These are phyloP conservation scores for Hyposmocoma kahamanoa DNA, from an alignment of 1,140 invertebrate genomes.

Conservation along the genomic window DNA sequence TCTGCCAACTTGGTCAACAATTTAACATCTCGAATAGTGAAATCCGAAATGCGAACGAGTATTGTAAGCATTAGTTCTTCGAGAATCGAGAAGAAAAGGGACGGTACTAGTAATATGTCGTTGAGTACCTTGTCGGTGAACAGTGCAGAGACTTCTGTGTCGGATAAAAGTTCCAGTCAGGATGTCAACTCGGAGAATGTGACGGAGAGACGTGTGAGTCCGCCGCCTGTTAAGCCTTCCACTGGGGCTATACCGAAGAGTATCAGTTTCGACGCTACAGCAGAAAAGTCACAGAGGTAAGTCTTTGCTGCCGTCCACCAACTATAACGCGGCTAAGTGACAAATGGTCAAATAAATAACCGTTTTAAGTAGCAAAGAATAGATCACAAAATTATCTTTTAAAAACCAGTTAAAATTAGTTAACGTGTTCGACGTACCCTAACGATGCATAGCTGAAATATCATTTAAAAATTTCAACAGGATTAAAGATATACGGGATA, in stretches of 20 bases:
- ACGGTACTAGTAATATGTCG: constrained; percentile 53
- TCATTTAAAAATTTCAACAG: no score
- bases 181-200: constrained; percentile 68
- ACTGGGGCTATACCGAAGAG: constrained; percentile 93
- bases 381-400: no score
- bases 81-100: constrained; percentile 49
- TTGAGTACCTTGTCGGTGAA: constrained; percentile 66
- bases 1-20: constrained; percentile 51
- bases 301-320: no score
- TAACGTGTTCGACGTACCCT: no score
- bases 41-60: constrained; percentile 62
- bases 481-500: no score
- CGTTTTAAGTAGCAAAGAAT: no score
- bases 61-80: constrained; percentile 65
- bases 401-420: no score
- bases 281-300: constrained; percentile 84
- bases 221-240: constrained; percentile 71
- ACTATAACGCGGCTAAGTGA: no score
- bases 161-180: constrained; percentile 64
- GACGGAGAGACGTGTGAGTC: constrained; percentile 60
- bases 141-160: constrained; percentile 58
- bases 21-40: constrained; percentile 40
- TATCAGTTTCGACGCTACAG: constrained; percentile 93
- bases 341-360: no score
- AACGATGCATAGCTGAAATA: no score